Conservation (phyloP, 2,888 invertebrate species). For the Psococerastis gibbosa region DNA sequence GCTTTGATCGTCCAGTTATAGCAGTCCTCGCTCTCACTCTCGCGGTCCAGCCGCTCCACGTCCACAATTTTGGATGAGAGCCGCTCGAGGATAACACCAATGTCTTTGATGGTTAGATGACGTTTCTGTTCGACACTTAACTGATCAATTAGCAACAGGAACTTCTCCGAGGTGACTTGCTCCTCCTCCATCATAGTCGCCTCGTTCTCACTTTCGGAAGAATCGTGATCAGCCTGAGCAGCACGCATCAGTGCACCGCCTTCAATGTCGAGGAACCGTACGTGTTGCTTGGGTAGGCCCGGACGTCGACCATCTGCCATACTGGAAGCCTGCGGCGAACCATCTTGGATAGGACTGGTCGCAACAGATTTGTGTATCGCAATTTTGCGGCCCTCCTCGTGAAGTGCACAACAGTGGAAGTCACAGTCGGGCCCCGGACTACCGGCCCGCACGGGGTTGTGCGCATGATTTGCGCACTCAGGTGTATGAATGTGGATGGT, state of each 20-base stretch:
- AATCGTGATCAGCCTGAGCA: conserved; percentile 45
- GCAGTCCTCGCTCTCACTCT: conserved; percentile 82
- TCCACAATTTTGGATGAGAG: conserved; percentile 84
- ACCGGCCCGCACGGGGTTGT: conserved; percentile 42
- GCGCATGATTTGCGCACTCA: conserved; percentile 52
- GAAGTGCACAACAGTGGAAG: conserved; percentile 87
- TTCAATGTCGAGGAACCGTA: conserved; percentile 68
- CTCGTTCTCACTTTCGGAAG: conserved; percentile 83
- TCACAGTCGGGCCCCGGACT: conserved; percentile 64
- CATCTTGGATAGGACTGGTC: conserved; percentile 79
- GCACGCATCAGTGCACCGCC: conserved; percentile 20
- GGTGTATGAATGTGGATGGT: conserved; percentile 66
- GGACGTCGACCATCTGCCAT: conserved; percentile 18
- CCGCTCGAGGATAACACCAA: conserved; percentile 82
- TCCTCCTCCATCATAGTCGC: conserved; percentile 86
- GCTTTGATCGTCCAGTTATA: conserved; percentile 96
- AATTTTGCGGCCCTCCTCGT: conserved; percentile 81
- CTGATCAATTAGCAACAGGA: conserved; percentile 82
- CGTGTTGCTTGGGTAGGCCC: conserved; percentile 32
- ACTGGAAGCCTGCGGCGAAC: conserved; percentile 41
- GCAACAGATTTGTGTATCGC: conserved; percentile 84
- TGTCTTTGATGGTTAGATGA: conserved; percentile 84
- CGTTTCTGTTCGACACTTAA: conserved; percentile 81
- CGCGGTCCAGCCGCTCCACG: conserved; percentile 78
- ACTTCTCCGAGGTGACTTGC: conserved; percentile 74